A percentile compares a stretch with the other conserved stretches of the same genome.
phyloP scores from a whole-genome alignment of 2,797 vertebrate genomes.

The Argya squamiceps region DNA sequence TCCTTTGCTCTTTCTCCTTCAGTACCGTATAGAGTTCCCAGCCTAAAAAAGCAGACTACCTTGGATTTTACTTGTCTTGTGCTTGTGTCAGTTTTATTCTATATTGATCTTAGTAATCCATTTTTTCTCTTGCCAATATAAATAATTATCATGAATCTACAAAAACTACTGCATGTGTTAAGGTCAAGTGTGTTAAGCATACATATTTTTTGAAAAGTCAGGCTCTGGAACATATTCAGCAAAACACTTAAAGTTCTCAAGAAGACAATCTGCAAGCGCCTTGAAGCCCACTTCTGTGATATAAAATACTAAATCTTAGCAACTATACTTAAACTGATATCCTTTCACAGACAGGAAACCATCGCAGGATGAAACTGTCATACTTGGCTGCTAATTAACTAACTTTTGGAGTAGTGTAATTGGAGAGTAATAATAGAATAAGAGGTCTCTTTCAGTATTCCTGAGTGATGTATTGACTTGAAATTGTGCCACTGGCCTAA shows the following conservation, averaged over 20 bases:
- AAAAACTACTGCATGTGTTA: background rate
- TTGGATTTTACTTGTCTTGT: background rate
- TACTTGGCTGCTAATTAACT: slow-evolving; percentile 62
- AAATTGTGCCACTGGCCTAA: slow-evolving; percentile 24
- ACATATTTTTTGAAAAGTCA: background rate
- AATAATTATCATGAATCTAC: background rate
- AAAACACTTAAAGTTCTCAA: slow-evolving; percentile 48
- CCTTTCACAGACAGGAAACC: slow-evolving; percentile 56
- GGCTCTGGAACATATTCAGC: slow-evolving; percentile 41
- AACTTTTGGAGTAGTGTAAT: slow-evolving; percentile 45
- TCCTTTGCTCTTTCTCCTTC: background rate
- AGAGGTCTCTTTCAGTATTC: slow-evolving; percentile 56
- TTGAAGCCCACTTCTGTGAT: slow-evolving; percentile 21
- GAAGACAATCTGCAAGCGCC: slow-evolving; percentile 22
- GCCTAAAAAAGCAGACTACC: background rate
- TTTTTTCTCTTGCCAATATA: background rate
- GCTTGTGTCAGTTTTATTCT: background rate
- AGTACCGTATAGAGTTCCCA: background rate
- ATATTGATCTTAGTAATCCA: background rate
- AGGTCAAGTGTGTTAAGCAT: background rate
- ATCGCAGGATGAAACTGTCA: slow-evolving; percentile 52
- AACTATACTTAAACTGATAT: slow-evolving; percentile 49
- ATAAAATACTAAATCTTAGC: slow-evolving; percentile 29
- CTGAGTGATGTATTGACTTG: slow-evolving; percentile 55
- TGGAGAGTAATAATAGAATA: slow-evolving; percentile 63